A percentile compares a stretch with the other conserved stretches of the same genome.
phyloP scores from a whole-genome alignment of 2,797 vertebrate species.

The Furcifer pardalis region DNA sequence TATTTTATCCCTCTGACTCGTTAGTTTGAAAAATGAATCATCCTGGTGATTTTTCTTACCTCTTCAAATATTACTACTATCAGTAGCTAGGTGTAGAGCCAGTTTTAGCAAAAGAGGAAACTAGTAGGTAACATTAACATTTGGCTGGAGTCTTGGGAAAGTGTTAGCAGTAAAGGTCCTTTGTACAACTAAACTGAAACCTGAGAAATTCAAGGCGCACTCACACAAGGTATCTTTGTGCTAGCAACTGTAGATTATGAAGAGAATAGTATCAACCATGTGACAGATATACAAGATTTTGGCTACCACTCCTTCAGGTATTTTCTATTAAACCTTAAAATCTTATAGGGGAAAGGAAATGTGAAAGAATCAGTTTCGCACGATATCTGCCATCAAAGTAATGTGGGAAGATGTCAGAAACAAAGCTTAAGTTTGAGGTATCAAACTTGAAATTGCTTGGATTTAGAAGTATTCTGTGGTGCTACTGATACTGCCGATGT shows the following conservation, averaged over 20 bases:
- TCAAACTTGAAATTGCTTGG: slow-evolving; percentile 1
- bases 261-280: slow-evolving; percentile 44
- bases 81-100: slow-evolving; percentile 47
- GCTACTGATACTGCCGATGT: not conserved
- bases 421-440: not conserved
- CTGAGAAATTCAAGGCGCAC: slow-evolving; percentile 59
- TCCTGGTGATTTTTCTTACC: not conserved
- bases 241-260: slow-evolving; percentile 58
- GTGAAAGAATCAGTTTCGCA: not conserved
- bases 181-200: slow-evolving; percentile 71
- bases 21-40: slow-evolving; percentile 10
- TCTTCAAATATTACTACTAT: slow-evolving; percentile 57
- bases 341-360: slow-evolving; percentile 38
- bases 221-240: slow-evolving; percentile 74
- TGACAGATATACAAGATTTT: slow-evolving; percentile 60
- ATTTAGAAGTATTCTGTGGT: not conserved
- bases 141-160: slow-evolving; percentile 80
- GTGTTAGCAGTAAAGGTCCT: slow-evolving; percentile 64
- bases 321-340: slow-evolving; percentile 34
- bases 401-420: not conserved
- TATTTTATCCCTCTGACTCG: not conserved
- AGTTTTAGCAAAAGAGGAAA: slow-evolving; percentile 48
- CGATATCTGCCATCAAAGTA: slow-evolving; percentile 31
- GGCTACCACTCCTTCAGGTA: slow-evolving; percentile 19
- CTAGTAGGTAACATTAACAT: slow-evolving; percentile 64